Evolutionary conservation across 2,113 vertebrate species (phyloP).

Genomic region (Leptobrachium leishanense): DNA sequence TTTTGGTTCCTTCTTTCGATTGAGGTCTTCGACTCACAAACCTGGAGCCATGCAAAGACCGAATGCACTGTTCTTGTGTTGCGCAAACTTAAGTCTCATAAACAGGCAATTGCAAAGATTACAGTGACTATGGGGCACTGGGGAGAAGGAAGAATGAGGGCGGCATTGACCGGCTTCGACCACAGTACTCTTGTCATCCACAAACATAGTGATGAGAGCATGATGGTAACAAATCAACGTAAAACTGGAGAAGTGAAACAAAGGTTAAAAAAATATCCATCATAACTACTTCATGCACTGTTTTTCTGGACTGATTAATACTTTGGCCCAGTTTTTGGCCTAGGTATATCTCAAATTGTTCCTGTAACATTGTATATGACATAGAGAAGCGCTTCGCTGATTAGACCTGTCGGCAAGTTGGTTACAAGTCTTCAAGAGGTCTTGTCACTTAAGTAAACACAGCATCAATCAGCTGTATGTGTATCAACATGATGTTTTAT

Average conservation of each 20-base stretch:
- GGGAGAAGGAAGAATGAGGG: constrained; percentile 1
- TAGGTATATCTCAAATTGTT: no score
- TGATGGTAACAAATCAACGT: constrained; percentile 12
- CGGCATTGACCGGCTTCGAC: not conserved
- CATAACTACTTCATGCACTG: no score
- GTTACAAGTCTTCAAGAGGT: no score
- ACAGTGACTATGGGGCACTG: not conserved
- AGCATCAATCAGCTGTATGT: no score
- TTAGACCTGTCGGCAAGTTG: no score
- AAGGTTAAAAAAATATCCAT: not conserved
- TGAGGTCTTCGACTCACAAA: not conserved
- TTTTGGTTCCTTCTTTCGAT: constrained; percentile 44
- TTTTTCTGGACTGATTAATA: no score
- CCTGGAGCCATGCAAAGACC: constrained; percentile 28
- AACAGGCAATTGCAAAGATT: not conserved
- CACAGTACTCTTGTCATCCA: not conserved
- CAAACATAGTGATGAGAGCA: not conserved
- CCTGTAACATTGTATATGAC: no score
- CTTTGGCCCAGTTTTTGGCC: no score
- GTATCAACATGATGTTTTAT: no score
- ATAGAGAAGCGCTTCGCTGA: no score
- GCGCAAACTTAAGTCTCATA: constrained; percentile 2
- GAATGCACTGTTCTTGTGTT: constrained; percentile 6
- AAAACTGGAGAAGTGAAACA: constrained; percentile 17
- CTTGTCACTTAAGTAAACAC: no score